Conservation (phyloP, 1,140 invertebrate genomes). For the Orius laevigatus region DNA sequence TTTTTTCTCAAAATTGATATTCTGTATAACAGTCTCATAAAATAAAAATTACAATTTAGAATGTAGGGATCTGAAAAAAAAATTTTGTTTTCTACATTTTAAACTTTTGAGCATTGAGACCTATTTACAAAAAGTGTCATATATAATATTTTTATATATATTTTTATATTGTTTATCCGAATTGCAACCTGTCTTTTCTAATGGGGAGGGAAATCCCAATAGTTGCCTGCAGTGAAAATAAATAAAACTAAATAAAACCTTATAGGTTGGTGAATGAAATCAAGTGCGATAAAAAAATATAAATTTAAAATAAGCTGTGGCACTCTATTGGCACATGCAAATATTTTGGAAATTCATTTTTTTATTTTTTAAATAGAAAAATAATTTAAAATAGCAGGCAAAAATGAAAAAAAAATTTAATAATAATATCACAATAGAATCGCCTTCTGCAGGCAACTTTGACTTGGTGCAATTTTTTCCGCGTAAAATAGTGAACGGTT, state of each 20-base stretch:
- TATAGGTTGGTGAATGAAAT: too few relatives aligned
- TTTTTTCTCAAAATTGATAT: constrained; percentile 3
- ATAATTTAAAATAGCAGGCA: too few relatives aligned
- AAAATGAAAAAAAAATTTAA: too few relatives aligned
- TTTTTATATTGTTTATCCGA: too few relatives aligned
- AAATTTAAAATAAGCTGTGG: too few relatives aligned
- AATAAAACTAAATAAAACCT: constrained; percentile 2
- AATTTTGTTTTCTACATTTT: constrained; percentile 14
- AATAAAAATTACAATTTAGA: neutral
- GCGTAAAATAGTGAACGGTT: constrained; percentile 12
- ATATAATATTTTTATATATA: neutral
- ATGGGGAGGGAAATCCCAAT: neutral
- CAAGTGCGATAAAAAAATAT: too few relatives aligned
- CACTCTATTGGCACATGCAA: too few relatives aligned
- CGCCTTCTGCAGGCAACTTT: constrained; percentile 15
- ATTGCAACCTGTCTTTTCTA: too few relatives aligned
- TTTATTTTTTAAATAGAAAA: too few relatives aligned
- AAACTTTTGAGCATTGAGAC: constrained; percentile 16
- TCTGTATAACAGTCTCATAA: too few relatives aligned
- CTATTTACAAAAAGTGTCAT: constrained; percentile 12
- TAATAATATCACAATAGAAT: too few relatives aligned
- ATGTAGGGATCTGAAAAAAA: constrained; percentile 10
- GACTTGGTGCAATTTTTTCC: constrained; percentile 13
- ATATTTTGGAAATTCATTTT: too few relatives aligned
- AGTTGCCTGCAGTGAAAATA: constrained; percentile 10